phyloP scores from a whole-genome alignment of 2,113 vertebrate species.

The Rhynchomys soricoides region DNA sequence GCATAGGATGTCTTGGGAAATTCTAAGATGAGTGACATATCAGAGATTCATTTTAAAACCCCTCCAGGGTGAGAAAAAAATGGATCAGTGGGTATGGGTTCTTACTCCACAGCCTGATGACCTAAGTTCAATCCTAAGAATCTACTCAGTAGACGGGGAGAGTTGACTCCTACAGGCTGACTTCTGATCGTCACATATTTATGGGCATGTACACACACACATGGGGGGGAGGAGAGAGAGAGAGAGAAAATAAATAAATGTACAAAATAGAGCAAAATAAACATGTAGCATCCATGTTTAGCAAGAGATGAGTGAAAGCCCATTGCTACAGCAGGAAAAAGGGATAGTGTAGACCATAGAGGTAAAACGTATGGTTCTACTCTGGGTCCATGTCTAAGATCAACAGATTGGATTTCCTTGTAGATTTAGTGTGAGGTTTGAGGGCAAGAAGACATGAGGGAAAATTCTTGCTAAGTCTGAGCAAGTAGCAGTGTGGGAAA shows the following conservation, averaged over 20 bases:
- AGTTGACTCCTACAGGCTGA: not conserved
- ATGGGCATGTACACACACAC: not conserved
- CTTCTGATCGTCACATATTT: not conserved
- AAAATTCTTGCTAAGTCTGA: not conserved
- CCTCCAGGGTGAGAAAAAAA: not conserved
- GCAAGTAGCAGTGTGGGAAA: not conserved
- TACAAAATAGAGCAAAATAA: not conserved
- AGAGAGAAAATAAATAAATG: not conserved
- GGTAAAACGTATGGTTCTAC: not conserved
- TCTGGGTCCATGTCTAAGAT: not conserved
- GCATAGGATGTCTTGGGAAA: not conserved
- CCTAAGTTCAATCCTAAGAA: not conserved
- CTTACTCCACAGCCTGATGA: not conserved
- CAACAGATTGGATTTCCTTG: not conserved
- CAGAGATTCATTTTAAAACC: not conserved
- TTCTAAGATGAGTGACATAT: not conserved
- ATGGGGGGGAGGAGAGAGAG: no score
- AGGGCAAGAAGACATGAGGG: not conserved
- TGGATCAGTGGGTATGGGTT: not conserved
- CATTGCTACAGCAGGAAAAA: fast-evolving
- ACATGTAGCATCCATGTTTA: not conserved
- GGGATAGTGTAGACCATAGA: not conserved
- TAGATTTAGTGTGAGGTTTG: not conserved
- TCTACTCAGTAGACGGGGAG: not conserved
- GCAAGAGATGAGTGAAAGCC: not conserved